Conservation (phyloP, 2,888 invertebrate species). For the Tetranychus piercei region DNA sequence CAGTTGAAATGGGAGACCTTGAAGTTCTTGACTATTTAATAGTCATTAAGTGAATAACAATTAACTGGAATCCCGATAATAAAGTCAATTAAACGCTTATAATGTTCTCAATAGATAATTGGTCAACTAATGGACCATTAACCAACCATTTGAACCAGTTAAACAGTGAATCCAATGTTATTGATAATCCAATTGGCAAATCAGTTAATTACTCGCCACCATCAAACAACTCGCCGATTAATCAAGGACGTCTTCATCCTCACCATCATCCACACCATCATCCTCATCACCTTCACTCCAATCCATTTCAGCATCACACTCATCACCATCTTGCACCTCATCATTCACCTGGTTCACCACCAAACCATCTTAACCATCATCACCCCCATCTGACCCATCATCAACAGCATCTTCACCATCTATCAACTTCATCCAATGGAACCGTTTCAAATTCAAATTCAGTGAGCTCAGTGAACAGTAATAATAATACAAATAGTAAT, state of each 20-base stretch:
- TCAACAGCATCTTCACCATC: background rate
- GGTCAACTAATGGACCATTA: background rate
- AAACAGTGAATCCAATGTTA: background rate
- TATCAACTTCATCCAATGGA: background rate
- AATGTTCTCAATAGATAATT: background rate
- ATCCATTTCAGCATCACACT: too few relatives aligned
- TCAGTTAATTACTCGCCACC: background rate
- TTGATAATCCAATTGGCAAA: background rate
- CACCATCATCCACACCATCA: background rate
- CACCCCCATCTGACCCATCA: background rate
- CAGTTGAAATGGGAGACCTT: too few relatives aligned
- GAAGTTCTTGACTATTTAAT: background rate
- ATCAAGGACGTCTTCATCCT: background rate
- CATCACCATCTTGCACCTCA: too few relatives aligned
- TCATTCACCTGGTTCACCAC: too few relatives aligned
- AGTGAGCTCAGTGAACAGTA: background rate
- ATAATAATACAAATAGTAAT: background rate
- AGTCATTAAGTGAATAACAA: background rate
- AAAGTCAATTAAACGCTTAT: background rate
- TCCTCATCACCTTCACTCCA: background rate
- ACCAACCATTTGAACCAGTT: background rate
- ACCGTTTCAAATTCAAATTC: background rate
- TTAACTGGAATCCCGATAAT: background rate
- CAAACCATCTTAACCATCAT: background rate
- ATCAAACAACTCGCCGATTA: background rate